These are phyloP conservation scores for Tricholauxania praeusta DNA, from an alignment of 2,888 invertebrate species.

Conservation along the genomic window DNA sequence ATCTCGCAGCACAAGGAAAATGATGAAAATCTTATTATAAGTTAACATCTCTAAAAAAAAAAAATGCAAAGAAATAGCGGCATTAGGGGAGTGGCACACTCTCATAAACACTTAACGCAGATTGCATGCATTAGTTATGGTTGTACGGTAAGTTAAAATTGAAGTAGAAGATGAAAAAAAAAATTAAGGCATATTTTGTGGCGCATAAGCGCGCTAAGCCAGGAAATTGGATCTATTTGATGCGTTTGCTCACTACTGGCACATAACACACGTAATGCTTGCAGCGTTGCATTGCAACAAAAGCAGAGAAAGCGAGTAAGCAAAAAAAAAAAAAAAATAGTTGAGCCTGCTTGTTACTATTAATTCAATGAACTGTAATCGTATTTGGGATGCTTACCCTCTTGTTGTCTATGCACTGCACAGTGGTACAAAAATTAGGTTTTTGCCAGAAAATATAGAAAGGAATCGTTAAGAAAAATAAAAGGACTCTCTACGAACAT, in stretches of 20 bases:
- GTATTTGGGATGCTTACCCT: not conserved
- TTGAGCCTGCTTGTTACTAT: slow-evolving; percentile 16
- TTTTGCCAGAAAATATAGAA: too few species aligned
- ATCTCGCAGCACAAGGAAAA: not conserved
- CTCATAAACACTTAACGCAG: slow-evolving; percentile 33
- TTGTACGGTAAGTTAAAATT: slow-evolving; percentile 2
- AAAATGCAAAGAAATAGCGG: not conserved
- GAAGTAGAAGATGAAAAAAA: slow-evolving; percentile 1
- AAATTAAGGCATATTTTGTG: slow-evolving; percentile 29
- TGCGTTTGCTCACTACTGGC: not conserved
- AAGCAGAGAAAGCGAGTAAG: not conserved
- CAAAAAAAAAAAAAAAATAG: not conserved
- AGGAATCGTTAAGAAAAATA: too few species aligned
- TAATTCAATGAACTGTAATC: slow-evolving; percentile 31
- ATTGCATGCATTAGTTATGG: slow-evolving; percentile 30
- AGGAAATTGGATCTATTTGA: slow-evolving; percentile 33
- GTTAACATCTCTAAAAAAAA: slow-evolving; percentile 4
- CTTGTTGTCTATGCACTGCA: not conserved
- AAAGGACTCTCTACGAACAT: too few species aligned
- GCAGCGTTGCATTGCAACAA: not conserved
- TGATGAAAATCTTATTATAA: slow-evolving; percentile 27
- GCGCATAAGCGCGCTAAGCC: slow-evolving; percentile 28
- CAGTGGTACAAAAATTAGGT: not conserved
- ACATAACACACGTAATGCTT: not conserved
- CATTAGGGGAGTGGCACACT: not conserved